Conservation (phyloP, 2,797 vertebrate species). For the Mormyrus proboscirostris region DNA sequence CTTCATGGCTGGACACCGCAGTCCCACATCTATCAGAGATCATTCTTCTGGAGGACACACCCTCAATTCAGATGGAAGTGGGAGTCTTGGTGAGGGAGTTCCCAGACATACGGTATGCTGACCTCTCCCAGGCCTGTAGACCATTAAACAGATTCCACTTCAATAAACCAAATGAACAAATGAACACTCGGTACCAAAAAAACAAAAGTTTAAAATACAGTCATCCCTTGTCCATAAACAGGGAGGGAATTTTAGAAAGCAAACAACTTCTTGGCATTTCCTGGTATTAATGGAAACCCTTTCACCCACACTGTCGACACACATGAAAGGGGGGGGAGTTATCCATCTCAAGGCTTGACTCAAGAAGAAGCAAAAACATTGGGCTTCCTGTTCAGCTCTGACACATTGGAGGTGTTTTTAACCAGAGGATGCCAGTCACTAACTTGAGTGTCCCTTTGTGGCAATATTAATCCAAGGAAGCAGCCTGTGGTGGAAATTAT, state of each 20-base stretch:
- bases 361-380: constrained; percentile 46
- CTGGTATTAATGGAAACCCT: constrained; percentile 41
- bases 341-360: constrained; percentile 30
- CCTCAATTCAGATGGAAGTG: constrained; percentile 89
- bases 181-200: background rate
- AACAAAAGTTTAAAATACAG: constrained; percentile 15
- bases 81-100: constrained; percentile 77
- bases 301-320: constrained; percentile 35
- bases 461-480: constrained; percentile 27
- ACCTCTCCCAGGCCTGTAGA: background rate
- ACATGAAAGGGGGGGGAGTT: constrained; percentile 35
- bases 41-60: constrained; percentile 77
- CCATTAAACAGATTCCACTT: background rate
- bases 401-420: constrained; percentile 33
- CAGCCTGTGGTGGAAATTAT: constrained; percentile 31
- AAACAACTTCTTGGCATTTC: constrained; percentile 41
- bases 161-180: background rate
- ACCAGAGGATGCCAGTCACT: constrained; percentile 31
- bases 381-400: constrained; percentile 42
- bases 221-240: constrained; percentile 28
- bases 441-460: constrained; percentile 30
- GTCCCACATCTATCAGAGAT: constrained; percentile 78
- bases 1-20: constrained; percentile 72
- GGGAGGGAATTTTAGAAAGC: constrained; percentile 40
- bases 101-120: constrained; percentile 78